Evolutionary conservation across 23 tunicate genomes (phyloP), one percentile per base, ranked within the genome.

Genomic region (Pegea sp.): DNA sequence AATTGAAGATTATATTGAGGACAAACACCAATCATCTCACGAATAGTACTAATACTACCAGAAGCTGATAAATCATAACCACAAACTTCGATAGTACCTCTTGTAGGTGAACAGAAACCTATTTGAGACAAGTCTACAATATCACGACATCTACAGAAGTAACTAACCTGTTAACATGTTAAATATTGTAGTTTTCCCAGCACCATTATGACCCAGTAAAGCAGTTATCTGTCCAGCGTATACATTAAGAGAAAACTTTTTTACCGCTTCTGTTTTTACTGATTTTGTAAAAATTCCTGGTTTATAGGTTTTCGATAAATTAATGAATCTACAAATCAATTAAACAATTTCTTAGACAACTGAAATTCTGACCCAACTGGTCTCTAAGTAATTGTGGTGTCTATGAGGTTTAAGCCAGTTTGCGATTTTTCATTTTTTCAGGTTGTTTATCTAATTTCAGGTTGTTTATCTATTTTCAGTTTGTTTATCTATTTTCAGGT

Each of bases 221-320:
- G 95, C 95, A 30, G 86, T 84, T 32, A 84, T 84, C 44, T 84
- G 95, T 4, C 84, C 95, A 63, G 74, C 72, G 49, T 84, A 84
- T 24, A 84, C 65, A 31, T 84, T 72, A 46, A 84, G 58, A 33
- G 75, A 51, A 26, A 84, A 74, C 30, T 68, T 67, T 13, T 84
- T 67, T 22, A 84, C 81, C 22, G 95, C 95, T 1, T 63, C 13
- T 38, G n/a, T n/a, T n/a, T n/a, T n/a, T n/a, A n/a, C n/a, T n/a
- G n/a, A n/a, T n/a, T n/a, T n/a, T n/a, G n/a, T n/a, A n/a, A n/a
- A n/a, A n/a, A n/a, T n/a, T n/a, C n/a, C n/a, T n/a, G n/a, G n/a
- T n/a, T n/a, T n/a, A n/a, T n/a, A n/a, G n/a, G n/a, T n/a, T n/a
- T n/a, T n/a, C n/a, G n/a, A n/a, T n/a, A n/a, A n/a, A n/a, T n/a